These are phyloP conservation scores for Clarias gariepinus DNA, from an alignment of 2,113 vertebrate genomes.

Conservation along the genomic window DNA sequence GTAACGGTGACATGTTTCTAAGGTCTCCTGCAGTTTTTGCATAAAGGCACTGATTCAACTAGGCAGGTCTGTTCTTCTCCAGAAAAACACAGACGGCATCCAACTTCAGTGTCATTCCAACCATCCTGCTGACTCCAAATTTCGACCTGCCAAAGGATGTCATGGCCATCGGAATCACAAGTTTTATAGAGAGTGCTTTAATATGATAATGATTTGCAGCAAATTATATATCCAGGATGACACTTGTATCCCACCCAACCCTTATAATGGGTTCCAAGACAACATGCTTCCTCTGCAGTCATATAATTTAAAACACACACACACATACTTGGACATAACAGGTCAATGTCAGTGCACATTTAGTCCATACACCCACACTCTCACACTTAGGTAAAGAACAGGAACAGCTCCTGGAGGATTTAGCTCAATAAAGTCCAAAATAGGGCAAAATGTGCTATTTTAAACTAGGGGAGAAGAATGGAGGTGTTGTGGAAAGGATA, in stretches of 20 bases:
- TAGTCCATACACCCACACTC: constrained; percentile 45
- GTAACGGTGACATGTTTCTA: constrained; percentile 41
- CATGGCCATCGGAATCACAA: background rate
- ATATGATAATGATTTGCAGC: background rate
- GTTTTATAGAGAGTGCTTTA: constrained; percentile 15
- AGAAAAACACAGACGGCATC: constrained; percentile 24
- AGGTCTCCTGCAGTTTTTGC: constrained; percentile 18
- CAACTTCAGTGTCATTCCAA: constrained; percentile 13
- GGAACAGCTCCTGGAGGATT: background rate
- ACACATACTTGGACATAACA: constrained; percentile 43
- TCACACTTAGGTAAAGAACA: constrained; percentile 38
- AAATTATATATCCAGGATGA: background rate
- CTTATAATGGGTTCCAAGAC: background rate
- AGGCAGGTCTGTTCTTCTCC: constrained; percentile 5
- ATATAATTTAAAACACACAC: constrained; percentile 33
- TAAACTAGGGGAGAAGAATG: background rate
- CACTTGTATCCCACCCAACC: background rate
- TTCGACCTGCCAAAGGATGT: background rate
- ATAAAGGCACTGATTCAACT: constrained; percentile 30
- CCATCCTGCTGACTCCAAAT: background rate
- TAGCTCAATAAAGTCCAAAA: background rate
- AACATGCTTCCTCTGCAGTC: constrained; percentile 27
- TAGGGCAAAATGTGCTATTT: background rate
- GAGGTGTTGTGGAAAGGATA: background rate
- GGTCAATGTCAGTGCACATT: constrained; percentile 46